Evolutionary conservation across 2,888 invertebrate species (phyloP).

Genomic region (Macrophya alboannulata): DNA sequence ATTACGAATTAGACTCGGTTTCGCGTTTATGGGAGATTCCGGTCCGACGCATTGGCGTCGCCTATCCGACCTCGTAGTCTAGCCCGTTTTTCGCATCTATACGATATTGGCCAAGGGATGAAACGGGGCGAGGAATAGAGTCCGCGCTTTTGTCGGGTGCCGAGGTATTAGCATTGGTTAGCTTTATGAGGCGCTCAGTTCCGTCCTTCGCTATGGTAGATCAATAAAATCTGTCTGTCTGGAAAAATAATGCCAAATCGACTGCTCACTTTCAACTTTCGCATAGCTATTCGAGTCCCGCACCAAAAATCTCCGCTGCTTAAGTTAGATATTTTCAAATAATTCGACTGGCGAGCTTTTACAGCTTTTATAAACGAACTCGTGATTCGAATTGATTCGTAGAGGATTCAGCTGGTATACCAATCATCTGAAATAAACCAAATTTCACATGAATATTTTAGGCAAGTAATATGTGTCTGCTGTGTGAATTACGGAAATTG

Average conservation of each 20-base stretch:
- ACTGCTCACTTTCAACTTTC: slow-evolving; percentile 66
- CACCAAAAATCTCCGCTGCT: neutral
- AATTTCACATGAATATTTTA: too few species aligned
- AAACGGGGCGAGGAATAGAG: slow-evolving; percentile 66
- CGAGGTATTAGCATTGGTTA: slow-evolving; percentile 84
- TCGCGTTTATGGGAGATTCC: slow-evolving; percentile 79
- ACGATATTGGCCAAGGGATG: neutral
- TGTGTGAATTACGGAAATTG: neutral
- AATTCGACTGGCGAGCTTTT: neutral
- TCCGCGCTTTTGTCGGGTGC: slow-evolving; percentile 51
- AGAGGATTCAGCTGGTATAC: neutral
- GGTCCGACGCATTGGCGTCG: slow-evolving; percentile 73
- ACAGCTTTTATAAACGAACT: neutral
- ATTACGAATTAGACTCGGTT: slow-evolving; percentile 79
- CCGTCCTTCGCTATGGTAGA: slow-evolving; percentile 74
- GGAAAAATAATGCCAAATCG: slow-evolving; percentile 78
- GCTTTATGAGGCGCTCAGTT: slow-evolving; percentile 84
- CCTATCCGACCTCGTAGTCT: slow-evolving; percentile 61
- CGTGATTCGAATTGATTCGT: neutral
- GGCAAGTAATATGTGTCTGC: too few species aligned
- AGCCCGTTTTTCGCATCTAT: neutral
- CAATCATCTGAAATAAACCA: neutral
- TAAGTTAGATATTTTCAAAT: neutral
- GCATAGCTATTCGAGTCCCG: neutral
- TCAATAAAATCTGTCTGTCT: slow-evolving; percentile 78